Base-by-base conservation (phyloP, 1,140 invertebrate species). In the Onthophagus taurus region DNA sequence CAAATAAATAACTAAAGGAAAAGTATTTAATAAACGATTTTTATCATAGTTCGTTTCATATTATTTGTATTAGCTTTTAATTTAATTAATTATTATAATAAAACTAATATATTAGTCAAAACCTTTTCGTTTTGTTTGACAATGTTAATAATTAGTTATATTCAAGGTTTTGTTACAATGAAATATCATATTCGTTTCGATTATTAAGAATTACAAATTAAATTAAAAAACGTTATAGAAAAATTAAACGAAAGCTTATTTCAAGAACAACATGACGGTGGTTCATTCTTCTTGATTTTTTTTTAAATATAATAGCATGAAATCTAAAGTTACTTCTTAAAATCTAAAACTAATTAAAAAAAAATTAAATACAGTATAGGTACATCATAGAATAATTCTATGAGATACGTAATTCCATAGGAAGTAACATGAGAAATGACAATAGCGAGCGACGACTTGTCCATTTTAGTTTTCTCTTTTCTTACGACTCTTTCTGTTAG, bases 351-450 rank as follows among this genome's bases (percentile, higher is more conserved):
- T 37, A n/a, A 37, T 12, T 14, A 13, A 21, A 7, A 5, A n/a
- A 37, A 21, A 37, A 37, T 12, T 37, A n/a, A n/a, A n/a, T n/a
- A n/a, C n/a, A n/a, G n/a, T n/a, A n/a, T n/a, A n/a, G 34, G 34
- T 36, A 37, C 18, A 21, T 37, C 35, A 37, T 37, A 37, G 35
- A 37, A 37, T n/a, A 37, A 37, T 20, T 37, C 35, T 21, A 37
- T 36, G 34, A 36, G 21, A 36, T 19, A 36, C 34, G 19, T 12
- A 21, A 37, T 37, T 37, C 35, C 35, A 37, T 37, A 37, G 35
- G 35, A 37, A 37, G 35, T 37, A 37, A 37, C 24, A n/a, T 21
- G 20, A 37, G 11, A 21, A 2, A 37, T 36, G 20, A 35, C 35
- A 21, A 37, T 11, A 21, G 17, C 24, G 24, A 26, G 24, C 7